These are phyloP conservation scores for Pelmatolapia mariae DNA, from an alignment of 2,113 vertebrate species.

Conservation along the genomic window DNA sequence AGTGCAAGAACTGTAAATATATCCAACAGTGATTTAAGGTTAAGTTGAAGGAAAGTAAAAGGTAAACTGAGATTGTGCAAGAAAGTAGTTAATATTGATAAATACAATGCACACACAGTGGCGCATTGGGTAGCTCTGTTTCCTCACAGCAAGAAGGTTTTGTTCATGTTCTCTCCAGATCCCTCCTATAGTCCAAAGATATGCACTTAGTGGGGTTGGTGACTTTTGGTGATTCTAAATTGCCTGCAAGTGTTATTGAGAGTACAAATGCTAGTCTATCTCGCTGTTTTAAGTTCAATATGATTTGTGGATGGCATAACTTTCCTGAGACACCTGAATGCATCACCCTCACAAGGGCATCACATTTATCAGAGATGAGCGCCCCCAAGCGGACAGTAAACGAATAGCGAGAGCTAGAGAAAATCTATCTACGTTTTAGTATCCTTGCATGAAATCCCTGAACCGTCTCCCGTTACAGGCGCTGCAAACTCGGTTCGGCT, in stretches of 20 bases:
- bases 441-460: background rate
- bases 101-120: background rate
- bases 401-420: background rate
- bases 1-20: background rate
- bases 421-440: background rate
- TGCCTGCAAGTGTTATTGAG: background rate
- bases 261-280: fast-evolving
- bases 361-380: background rate
- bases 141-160: background rate
- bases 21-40: background rate
- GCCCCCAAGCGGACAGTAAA: conserved; percentile 26
- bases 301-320: background rate
- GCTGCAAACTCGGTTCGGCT: background rate
- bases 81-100: background rate
- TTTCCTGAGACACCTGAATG: background rate
- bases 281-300: background rate
- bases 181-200: background rate
- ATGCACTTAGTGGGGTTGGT: background rate
- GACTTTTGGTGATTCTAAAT: background rate
- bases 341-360: background rate
- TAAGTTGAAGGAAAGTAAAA: background rate
- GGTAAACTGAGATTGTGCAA: background rate
- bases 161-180: background rate
- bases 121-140: background rate
- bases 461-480: too few relatives aligned